Percentiles rank a stretch among this genome's conserved stretches.
Conservation (phyloP, 2,113 vertebrate genomes). For the Andinoacara biseriatus region DNA sequence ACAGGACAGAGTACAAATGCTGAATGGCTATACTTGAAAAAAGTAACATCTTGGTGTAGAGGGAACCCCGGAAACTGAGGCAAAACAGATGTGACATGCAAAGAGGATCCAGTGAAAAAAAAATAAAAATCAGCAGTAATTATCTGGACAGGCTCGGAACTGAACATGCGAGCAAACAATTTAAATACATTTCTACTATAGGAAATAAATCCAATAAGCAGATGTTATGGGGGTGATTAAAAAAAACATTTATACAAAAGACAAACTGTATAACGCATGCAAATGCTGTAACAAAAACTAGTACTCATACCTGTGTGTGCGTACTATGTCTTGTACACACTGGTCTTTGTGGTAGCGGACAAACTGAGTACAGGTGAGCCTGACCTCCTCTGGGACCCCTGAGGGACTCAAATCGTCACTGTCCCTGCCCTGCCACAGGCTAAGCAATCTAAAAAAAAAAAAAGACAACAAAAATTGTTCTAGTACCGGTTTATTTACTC, state of each 20-base stretch:
- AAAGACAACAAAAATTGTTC: not conserved
- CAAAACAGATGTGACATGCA: constrained; percentile 5
- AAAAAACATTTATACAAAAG: not conserved
- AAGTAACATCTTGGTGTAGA: not conserved
- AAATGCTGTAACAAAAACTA: not conserved
- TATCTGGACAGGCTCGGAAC: not conserved
- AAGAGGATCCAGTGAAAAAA: not conserved
- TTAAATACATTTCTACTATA: not conserved
- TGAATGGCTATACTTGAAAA: not conserved
- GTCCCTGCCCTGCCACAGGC: constrained; percentile 86
- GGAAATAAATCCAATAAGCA: not conserved
- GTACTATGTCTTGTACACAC: constrained; percentile 91
- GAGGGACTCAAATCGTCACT: constrained; percentile 68
- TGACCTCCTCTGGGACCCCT: constrained; percentile 89
- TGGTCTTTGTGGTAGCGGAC: constrained; percentile 93
- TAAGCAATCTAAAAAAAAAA: constrained; percentile 81
- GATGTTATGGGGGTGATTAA: not conserved
- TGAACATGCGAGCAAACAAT: not conserved
- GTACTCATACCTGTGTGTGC: constrained; percentile 84
- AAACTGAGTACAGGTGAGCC: constrained; percentile 95
- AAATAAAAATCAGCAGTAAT: not conserved
- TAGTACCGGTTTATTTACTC: not conserved
- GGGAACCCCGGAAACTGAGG: not conserved
- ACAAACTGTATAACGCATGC: not conserved
- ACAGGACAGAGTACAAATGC: not conserved